Evolutionary conservation across 2,797 vertebrate species (phyloP), one percentile per base, ranked within the genome.

Genomic region (Betta splendens): DNA sequence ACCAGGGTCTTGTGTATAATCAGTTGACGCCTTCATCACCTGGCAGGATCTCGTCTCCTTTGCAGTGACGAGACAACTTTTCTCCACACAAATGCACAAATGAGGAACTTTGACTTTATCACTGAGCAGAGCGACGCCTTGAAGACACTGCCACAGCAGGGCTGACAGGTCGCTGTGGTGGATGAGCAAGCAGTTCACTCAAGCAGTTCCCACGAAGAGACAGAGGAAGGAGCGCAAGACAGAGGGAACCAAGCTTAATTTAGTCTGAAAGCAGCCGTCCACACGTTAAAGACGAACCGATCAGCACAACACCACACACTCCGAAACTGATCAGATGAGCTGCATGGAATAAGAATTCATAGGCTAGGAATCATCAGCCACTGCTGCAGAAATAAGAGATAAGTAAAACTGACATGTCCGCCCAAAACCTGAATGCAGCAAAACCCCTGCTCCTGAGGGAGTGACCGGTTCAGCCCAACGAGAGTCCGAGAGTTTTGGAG

Each of bases 91-190:
- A 64, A 70, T 5, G 5, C 45, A 23, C 4, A 43, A 64, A 70
- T 44, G 71, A 77, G 78, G 77, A 83, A 77, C 64, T 31, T 5
- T 12, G 12, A 2, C 11, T 38, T 35, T 9, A 46, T 49, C 39
- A 3, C 15, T 5, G 37, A 38, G 45, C 32, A 26, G 12, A 6
- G 39, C 9, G 4, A 25, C 2, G 5, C 22, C 15, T 47, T 7
- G 3, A 25, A 33, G 44, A 43, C 21, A 22, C 75, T 80, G n/a
- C 79, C 79, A 80, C 81, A 46, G 5, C 0, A 21, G 67, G 79
- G 66, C 43, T 71, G 68, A 64, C 67, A 55, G 72, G 67, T 82
- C 79, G 72, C 56, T 79, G 77, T 0, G 69, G 81, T 75, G 13
- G 33, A 48, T 16, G 83, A 85, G 49, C 74, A n/a, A 78, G 78